Conservation (phyloP, 2,888 invertebrate species). For the Cremastinae sp. region DNA sequence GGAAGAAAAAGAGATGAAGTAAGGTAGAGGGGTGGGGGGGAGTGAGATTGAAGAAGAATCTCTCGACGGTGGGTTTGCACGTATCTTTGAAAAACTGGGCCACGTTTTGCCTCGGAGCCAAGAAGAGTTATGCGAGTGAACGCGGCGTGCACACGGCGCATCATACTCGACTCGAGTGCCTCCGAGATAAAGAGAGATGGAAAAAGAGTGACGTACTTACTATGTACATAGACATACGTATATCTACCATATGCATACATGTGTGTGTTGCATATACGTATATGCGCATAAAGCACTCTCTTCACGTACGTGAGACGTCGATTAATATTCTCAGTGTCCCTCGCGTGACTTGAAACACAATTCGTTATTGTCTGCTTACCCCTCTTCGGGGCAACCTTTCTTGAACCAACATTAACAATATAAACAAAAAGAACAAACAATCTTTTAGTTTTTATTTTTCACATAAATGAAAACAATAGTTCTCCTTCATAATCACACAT, state of each 20-base stretch:
- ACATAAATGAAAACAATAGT: no score
- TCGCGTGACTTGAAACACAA: constrained; percentile 5
- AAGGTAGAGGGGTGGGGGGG: neutral
- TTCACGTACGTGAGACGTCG: constrained; percentile 13
- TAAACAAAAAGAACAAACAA: no score
- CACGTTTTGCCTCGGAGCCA: constrained; percentile 26
- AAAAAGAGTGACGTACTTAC: neutral
- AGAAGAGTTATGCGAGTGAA: constrained; percentile 26
- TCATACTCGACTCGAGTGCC: constrained; percentile 19
- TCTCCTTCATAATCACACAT: no score
- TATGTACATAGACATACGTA: no score
- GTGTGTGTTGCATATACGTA: no score
- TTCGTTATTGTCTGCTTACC: neutral
- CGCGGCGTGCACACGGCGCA: constrained; percentile 22
- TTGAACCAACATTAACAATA: neutral
- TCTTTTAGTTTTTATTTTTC: no score
- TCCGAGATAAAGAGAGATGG: constrained; percentile 8
- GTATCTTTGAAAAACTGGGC: constrained; percentile 28
- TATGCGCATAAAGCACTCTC: neutral
- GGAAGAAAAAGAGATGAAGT: neutral
- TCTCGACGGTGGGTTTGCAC: constrained; percentile 8
- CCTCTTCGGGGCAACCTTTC: neutral
- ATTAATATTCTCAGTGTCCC: constrained; percentile 30
- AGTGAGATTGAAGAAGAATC: constrained; percentile 7
- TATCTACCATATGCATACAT: no score